These are phyloP conservation scores for Oceanites oceanicus DNA, from an alignment of 2,113 vertebrate genomes.

Conservation along the genomic window DNA sequence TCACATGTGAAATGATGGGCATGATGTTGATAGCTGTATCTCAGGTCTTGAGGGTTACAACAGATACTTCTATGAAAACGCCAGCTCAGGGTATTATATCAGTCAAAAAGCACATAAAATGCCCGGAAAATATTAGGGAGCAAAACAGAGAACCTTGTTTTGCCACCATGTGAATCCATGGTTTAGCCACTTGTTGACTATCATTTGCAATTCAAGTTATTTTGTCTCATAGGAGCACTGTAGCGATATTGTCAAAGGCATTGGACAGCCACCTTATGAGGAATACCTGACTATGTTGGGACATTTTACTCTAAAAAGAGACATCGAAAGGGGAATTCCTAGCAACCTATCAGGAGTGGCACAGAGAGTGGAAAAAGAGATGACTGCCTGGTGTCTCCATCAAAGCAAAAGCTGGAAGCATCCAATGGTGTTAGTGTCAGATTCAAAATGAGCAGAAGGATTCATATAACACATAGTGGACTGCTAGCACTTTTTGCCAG, in stretches of 20 bases:
- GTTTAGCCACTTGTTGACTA: not conserved
- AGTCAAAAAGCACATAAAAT: not conserved
- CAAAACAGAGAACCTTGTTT: not conserved
- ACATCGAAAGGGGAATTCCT: not conserved
- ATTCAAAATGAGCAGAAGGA: not conserved
- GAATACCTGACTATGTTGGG: not conserved
- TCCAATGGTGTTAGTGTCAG: not conserved
- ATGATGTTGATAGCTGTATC: not conserved
- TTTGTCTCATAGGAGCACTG: not conserved
- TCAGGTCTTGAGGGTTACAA: not conserved
- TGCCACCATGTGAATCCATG: not conserved
- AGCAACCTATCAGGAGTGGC: not conserved
- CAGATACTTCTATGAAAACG: not conserved
- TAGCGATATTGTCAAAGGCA: not conserved
- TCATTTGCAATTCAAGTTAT: not conserved
- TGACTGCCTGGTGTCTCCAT: not conserved
- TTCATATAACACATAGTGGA: not conserved
- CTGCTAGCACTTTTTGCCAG: not conserved
- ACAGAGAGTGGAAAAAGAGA: not conserved
- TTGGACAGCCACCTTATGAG: not conserved
- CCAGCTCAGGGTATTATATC: not conserved
- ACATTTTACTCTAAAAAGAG: not conserved
- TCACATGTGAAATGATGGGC: not conserved
- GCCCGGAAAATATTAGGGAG: not conserved
- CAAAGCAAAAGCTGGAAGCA: not conserved